Evolutionary conservation across 1,140 invertebrate genomes (phyloP).

Genomic region (Hestina assimilis): DNA sequence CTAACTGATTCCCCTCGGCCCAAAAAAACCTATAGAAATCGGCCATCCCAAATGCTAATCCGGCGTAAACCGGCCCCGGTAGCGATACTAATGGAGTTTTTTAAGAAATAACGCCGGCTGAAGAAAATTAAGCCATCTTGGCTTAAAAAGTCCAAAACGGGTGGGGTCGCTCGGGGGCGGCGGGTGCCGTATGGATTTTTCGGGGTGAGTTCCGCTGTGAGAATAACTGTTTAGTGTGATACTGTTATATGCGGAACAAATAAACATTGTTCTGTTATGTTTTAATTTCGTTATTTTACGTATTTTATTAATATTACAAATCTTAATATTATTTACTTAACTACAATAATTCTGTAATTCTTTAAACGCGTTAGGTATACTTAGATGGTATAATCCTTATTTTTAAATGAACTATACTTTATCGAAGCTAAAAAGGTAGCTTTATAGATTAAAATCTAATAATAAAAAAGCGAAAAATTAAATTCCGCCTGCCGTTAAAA

Average conservation of each 20-base stretch:
- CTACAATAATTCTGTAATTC: too few species aligned
- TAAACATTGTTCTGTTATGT: too few species aligned
- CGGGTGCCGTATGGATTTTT: constrained; percentile 48
- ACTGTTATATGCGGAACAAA: neutral
- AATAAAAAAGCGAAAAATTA: neutral
- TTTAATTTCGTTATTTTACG: too few species aligned
- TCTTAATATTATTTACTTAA: too few species aligned
- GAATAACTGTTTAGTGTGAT: constrained; percentile 39
- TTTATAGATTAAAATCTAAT: neutral
- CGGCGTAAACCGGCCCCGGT: constrained; percentile 8
- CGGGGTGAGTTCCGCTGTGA: constrained; percentile 37
- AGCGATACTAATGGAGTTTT: constrained; percentile 51
- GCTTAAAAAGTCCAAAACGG: constrained; percentile 64
- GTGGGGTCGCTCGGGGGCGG: constrained; percentile 25
- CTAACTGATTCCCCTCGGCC: constrained; percentile 7
- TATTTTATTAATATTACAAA: too few species aligned
- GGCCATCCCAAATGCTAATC: constrained; percentile 38
- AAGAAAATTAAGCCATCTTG: constrained; percentile 67
- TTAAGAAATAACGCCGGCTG: constrained; percentile 47
- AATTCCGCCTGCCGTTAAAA: neutral
- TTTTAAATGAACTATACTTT: too few species aligned
- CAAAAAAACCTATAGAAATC: constrained; percentile 8
- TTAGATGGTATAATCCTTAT: too few species aligned
- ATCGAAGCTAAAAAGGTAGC: neutral
- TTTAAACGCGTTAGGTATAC: too few species aligned